Base-by-base conservation (phyloP, 2,797 vertebrate genomes). In the Trichosurus vulpecula region DNA sequence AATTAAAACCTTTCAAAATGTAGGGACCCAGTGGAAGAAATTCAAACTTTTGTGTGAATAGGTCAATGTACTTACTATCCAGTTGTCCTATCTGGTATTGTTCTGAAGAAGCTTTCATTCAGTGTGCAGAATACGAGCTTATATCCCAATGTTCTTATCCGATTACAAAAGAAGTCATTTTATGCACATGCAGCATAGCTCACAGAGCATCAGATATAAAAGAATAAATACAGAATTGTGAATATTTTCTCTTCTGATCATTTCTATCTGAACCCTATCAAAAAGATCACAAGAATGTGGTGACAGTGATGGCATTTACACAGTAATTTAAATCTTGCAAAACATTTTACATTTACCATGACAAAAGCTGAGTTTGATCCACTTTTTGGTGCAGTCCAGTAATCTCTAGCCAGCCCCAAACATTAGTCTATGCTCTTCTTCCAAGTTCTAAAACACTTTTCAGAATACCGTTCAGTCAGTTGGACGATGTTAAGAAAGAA, bases 401-500 rank as follows among this genome's bases (percentile, higher is more conserved):
- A 81, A 81, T 47, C 8, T n/a, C 74, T 47, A 47, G 66, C 6
- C 66, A 81, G 66, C n/a, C 19, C 19, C 16, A 81, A 81, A 41
- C 66, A 81, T 94, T 90, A 61, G 35, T 25, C 91, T 95, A 74
- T 89, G 58, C 52, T 92, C 54, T 35, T 91, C 66, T 22, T 90
- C 81, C 58, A 56, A 57, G 52, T 89, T 89, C 94, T 47, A 94
- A 97, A 91, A 92, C 35, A 30, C 58, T 94, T 93, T n/a, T n/a
- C n/a, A 56, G 66, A 92, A 91, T 92, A n/a, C 0, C 52, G 54
- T 91, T 91, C 90, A 89, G 30, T 61, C 54, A 52, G 19, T 53
- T 29, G 94, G 16, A 47, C 66, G 47, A 61, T 54, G 19, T 58
- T 55, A 89, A 29, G 25, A 35, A 9, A 16, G 52, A 54, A 51